phyloP scores from a whole-genome alignment of 2,113 vertebrate species.

The Synchiropus splendidus region DNA sequence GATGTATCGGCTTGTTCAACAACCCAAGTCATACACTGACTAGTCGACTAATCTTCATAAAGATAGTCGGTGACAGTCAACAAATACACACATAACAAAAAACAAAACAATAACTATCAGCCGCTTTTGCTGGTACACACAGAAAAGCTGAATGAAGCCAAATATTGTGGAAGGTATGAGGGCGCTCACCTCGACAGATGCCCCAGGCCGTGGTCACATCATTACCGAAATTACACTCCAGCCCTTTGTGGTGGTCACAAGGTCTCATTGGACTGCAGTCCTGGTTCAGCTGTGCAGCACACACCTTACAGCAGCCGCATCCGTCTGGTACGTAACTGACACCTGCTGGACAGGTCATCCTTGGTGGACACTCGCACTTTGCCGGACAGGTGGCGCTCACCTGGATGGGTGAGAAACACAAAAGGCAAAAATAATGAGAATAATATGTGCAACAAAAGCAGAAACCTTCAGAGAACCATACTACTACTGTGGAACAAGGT shows the following conservation, averaged over 20 bases:
- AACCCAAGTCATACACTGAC: too few species aligned
- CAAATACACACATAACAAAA: too few species aligned
- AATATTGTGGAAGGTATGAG: too few species aligned
- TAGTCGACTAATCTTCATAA: too few species aligned
- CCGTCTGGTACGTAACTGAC: constrained; percentile 76
- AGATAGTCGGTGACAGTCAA: too few species aligned
- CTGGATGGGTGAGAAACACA: constrained; percentile 17
- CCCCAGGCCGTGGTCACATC: constrained; percentile 72
- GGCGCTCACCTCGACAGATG: constrained; percentile 88
- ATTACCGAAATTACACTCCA: constrained; percentile 91
- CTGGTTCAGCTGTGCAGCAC: constrained; percentile 86
- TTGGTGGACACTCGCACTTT: constrained; percentile 72
- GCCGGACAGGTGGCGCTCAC: constrained; percentile 65
- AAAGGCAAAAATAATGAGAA: not conserved
- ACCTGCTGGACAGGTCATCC: constrained; percentile 74
- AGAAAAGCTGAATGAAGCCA: too few species aligned
- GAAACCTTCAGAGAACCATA: constrained; percentile 51
- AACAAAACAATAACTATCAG: too few species aligned
- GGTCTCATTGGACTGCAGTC: constrained; percentile 79
- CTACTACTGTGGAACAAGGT: constrained; percentile 35
- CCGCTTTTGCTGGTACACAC: too few species aligned
- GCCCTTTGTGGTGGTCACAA: constrained; percentile 88
- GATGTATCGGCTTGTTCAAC: too few species aligned
- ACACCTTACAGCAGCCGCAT: constrained; percentile 88
- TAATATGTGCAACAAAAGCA: constrained; percentile 18